Base-by-base conservation (phyloP, 2,888 invertebrate genomes). In the Argyresthia albistria region DNA sequence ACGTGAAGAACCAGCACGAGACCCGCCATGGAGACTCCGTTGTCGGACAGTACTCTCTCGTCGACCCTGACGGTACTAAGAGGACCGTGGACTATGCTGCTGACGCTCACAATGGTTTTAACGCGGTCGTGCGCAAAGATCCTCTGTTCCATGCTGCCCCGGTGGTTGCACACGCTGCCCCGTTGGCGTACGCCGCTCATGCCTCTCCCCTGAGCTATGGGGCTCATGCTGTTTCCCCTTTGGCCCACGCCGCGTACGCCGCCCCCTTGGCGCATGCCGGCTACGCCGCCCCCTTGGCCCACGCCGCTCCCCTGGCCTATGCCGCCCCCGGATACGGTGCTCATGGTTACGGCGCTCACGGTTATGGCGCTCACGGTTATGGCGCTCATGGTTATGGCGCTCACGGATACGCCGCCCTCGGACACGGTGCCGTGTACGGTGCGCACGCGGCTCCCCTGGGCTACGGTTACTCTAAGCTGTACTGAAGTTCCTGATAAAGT, bases 21-120 rank as follows among this genome's bases (percentile, higher is more conserved):
- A 89, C 89, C 55, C 90, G 91, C 56, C 78, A 83, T 58, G 91
- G 91, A n/a, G 91, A 91, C 74, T 88, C 87, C 60, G 91, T 91
- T 46, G 89, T 89, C 58, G 86, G 86, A 56, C 86, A 84, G 59
- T 84, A 84, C 78, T 84, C 83, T 7, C 76, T 84, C 53, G 67
- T 91, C 78, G 70, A 90, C 60, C 88, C 91, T 35, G 91, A 91
- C 65, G 91, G 91, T 61, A 90, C 89, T 53, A 89, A 88, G 68
- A 89, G 91, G 59, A 90, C 89, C 36, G 91, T 91, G 0, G 91
- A 91, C 59, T 91, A 91, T 59, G 65, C 70, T 14, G 76, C 77
- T 42, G 70, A 80, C 57, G 67, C 77, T 50, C 68, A 70, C 36
- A 64, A 70, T 57, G 77, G 76, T 57, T 79, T 79, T 59, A 76